Evolutionary conservation across 2,888 invertebrate species (phyloP), one percentile per base, ranked within the genome.

Genomic region (Drosophila prostipennis): DNA sequence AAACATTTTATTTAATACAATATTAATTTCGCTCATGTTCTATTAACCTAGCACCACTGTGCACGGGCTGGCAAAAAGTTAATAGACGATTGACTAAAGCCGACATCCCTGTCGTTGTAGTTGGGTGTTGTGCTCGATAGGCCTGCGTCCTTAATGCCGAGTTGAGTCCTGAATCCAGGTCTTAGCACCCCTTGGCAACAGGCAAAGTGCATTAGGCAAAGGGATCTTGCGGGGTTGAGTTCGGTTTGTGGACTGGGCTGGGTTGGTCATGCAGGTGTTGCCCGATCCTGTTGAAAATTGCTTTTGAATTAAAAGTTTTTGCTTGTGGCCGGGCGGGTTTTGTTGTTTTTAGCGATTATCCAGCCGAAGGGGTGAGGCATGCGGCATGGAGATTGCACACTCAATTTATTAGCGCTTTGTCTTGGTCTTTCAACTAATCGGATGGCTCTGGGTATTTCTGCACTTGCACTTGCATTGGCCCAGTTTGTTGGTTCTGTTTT

Each of bases 61-160:
- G 2, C 23, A 10, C 59, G 57, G 56, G 55, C 71, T 78, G 81
- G 82, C 89, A 87, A 81, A 87, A 91, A 90, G 90, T 90, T 90
- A 90, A 90, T 91, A 89, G 91, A 80, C 86, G 78, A 80, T 88
- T 88, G 83, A 87, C 87, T 84, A 84, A 89, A 87, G 74, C 87
- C 81, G 85, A 77, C 89, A 72, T 71, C 80, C 59, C 49, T 63
- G 63, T 54, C 64, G 49, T 42, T 69, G 48, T 54, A 61, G 46
- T 37, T 19, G 39, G 34, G 4, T 45, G 43, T 40, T 43, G 46
- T 53, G 10, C 34, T 37, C 29, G 29, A 37, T 40, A 16, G 51
- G n/a, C 51, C 36, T 51, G 36, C 6, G 19, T 36, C 49, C 49
- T 36, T 23, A 34, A 16, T 23, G 16, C 49, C 29, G 29, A 29